Base-by-base conservation (phyloP, 2,113 vertebrate species). In the Otis tarda region DNA sequence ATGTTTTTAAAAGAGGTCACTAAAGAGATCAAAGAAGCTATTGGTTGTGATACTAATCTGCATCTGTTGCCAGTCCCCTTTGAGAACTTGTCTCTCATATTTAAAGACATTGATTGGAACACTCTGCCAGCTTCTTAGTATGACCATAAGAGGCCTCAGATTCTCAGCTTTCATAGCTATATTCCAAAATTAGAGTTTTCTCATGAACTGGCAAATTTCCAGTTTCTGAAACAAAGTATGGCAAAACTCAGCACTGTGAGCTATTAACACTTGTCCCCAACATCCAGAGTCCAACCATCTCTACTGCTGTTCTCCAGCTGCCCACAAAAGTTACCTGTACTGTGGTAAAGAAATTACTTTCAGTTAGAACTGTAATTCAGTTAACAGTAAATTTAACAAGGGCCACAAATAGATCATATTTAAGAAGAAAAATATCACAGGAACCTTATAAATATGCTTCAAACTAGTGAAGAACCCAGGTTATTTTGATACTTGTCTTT, bases 111-210 rank as follows among this genome's bases (percentile, higher is more conserved):
- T 83, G 75, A 85, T 43, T 71, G 39, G 31, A 94, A n/a, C 27
- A 31, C 85, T 95, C 94, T 94, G 45, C 78, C 71, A 95, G 59
- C 41, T 90, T 87, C 85, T 83, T 81, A 53, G 28, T 73, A 89
- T 91, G 83, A 87, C 89, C 65, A 47, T 93, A 85, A 95, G 78
- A 95, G 93, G 82, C 59, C 89, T 95, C 81, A 82, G 65, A 73
- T 22, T 88, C 85, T 93, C 93, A 86, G 75, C 37, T 96, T 95
- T 94, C 82, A 77, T 67, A 91, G 59, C 70, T 79, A 5, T 93
- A 76, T 64, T 91, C 87, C 87, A 95, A 82, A 97, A 91, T 78
- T 78, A 89, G 83, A 83, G 9, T 86, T 64, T 78, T 93, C 83
- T 94, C 73, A 84, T 4, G 21, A 89, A 75, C 4, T 92, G 91